phyloP scores from a whole-genome alignment of 2,113 vertebrate species.

The Myxocyprinus asiaticus region DNA sequence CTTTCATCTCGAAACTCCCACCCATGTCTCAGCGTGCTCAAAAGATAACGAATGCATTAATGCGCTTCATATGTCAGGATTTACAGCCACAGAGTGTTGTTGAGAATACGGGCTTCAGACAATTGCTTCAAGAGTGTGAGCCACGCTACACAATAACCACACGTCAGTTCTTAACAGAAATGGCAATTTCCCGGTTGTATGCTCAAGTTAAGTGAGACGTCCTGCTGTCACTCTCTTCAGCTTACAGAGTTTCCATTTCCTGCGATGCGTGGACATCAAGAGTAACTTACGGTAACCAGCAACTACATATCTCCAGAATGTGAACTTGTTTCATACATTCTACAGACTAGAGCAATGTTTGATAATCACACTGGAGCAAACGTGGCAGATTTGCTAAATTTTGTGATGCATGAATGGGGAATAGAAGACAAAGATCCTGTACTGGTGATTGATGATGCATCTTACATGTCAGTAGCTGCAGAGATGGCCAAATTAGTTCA shows the following conservation, averaged over 20 bases:
- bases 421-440: too few relatives aligned
- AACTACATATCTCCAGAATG: too few relatives aligned
- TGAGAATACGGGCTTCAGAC: slow-evolving; percentile 3
- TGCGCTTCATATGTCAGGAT: slow-evolving; percentile 20
- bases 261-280: slow-evolving; percentile 28
- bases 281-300: too few relatives aligned
- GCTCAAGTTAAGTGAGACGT: not conserved
- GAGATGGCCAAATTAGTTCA: too few relatives aligned
- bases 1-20: not conserved
- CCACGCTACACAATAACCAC: not conserved
- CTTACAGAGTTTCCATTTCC: slow-evolving; percentile 40
- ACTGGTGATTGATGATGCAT: too few relatives aligned
- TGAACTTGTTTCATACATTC: too few relatives aligned
- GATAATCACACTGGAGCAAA: too few relatives aligned
- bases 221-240: slow-evolving; percentile 19
- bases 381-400: too few relatives aligned
- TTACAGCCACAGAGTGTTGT: not conserved
- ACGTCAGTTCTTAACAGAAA: not conserved
- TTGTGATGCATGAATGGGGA: too few relatives aligned
- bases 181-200: not conserved
- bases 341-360: too few relatives aligned
- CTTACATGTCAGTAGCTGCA: too few relatives aligned
- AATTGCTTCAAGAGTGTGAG: not conserved
- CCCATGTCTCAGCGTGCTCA: not conserved
- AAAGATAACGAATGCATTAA: slow-evolving; percentile 2